These are phyloP conservation scores for Rhyacophila brunnea DNA, from an alignment of 1,140 invertebrate genomes.

Conservation along the genomic window DNA sequence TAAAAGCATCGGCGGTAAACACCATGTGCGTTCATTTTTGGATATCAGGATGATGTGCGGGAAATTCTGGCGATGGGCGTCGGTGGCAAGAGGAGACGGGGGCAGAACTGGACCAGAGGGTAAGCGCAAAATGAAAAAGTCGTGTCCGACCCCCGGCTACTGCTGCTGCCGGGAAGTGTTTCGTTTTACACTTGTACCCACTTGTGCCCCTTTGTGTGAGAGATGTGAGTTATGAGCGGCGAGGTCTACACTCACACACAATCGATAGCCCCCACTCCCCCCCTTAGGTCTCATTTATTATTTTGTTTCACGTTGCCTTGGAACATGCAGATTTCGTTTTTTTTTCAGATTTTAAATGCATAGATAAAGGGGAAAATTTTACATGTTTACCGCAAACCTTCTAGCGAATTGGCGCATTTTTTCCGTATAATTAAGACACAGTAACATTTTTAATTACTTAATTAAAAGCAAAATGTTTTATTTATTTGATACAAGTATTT, in stretches of 20 bases:
- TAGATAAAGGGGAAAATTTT: conserved; percentile 21
- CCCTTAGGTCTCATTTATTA: conserved; percentile 9
- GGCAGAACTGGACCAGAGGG: background rate
- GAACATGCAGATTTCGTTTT: background rate
- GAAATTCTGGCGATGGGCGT: background rate
- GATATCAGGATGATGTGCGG: background rate
- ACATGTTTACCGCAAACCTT: conserved; percentile 12
- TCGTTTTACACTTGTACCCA: conserved; percentile 21
- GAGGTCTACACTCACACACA: conserved; percentile 8
- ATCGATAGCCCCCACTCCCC: conserved; percentile 16
- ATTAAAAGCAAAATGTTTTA: no score
- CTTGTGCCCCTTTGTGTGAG: background rate
- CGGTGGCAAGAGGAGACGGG: background rate
- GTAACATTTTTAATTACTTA: no score
- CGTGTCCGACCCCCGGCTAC: conserved; percentile 21
- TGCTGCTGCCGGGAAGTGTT: conserved; percentile 12
- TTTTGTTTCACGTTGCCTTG: conserved; percentile 4
- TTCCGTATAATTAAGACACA: no score
- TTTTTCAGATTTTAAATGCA: background rate
- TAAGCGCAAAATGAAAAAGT: conserved; percentile 26
- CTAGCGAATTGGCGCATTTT: no score
- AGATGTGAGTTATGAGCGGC: conserved; percentile 26
- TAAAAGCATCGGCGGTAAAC: no score
- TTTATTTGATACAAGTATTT: no score
- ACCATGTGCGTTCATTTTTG: background rate